Conservation (phyloP, 2,113 vertebrate species). For the Mohoua ochrocephala region DNA sequence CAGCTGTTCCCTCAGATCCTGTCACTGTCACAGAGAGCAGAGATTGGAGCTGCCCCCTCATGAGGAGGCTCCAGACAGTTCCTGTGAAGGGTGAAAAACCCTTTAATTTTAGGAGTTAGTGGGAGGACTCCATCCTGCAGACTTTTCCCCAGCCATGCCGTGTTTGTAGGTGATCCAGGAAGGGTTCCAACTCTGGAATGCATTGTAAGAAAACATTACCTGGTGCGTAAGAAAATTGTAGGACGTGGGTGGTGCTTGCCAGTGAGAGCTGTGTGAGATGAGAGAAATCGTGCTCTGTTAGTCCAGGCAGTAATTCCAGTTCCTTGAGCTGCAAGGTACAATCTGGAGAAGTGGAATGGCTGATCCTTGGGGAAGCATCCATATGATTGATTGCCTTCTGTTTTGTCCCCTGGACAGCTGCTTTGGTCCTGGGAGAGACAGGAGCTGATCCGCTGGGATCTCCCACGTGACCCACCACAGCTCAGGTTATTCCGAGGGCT, state of each 20-base stretch:
- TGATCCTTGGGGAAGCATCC: neutral
- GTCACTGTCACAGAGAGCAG: neutral
- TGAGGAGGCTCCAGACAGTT: neutral
- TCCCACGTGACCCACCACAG: neutral
- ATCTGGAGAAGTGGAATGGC: neutral
- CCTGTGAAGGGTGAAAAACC: neutral
- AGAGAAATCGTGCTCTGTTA: neutral
- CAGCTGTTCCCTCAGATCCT: accelerated
- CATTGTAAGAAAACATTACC: neutral
- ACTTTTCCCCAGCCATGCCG: neutral
- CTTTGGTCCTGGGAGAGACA: neutral
- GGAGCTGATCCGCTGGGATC: neutral
- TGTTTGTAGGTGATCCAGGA: neutral
- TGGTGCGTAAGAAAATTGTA: neutral
- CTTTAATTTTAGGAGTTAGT: neutral
- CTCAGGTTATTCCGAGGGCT: neutral
- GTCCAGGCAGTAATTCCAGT: neutral
- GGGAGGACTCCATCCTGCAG: neutral
- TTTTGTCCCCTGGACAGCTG: neutral
- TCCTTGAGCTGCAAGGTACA: neutral
- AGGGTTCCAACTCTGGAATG: neutral
- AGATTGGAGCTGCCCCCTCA: neutral
- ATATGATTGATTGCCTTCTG: neutral
- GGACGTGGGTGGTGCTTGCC: neutral
- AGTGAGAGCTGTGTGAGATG: neutral